A percentile compares a stretch with the other conserved stretches of the same genome.
phyloP scores from a whole-genome alignment of 2,113 vertebrate species.

The Hassar affinis region DNA sequence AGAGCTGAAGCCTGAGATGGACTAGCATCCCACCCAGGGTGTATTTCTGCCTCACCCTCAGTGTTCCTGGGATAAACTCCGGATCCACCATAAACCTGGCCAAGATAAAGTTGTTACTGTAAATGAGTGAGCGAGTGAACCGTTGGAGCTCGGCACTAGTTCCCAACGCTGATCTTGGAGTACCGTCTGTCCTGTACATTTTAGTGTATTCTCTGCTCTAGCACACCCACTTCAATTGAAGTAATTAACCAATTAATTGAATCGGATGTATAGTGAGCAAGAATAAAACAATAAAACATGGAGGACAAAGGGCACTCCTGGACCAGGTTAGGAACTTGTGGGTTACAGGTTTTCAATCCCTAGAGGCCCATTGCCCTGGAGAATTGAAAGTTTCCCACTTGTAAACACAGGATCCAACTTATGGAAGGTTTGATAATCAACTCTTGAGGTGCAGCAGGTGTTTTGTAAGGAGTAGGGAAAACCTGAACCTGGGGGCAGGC shows the following conservation, averaged over 20 bases:
- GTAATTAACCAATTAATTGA: background rate
- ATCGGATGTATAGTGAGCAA: background rate
- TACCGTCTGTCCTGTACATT: background rate
- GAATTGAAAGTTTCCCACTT: background rate
- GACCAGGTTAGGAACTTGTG: background rate
- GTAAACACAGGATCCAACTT: background rate
- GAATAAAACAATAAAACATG: background rate
- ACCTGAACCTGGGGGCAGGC: background rate
- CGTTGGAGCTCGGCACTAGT: background rate
- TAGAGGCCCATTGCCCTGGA: too few relatives aligned
- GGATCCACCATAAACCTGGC: background rate
- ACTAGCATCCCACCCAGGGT: background rate
- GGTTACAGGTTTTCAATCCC: background rate
- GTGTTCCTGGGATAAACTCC: background rate
- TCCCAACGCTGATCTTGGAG: background rate
- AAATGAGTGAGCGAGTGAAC: background rate
- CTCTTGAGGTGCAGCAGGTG: slow-evolving; percentile 1
- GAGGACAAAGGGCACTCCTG: background rate
- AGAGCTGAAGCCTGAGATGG: background rate
- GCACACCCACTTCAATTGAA: background rate
- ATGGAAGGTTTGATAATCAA: background rate
- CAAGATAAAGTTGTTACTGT: background rate
- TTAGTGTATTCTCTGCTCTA: background rate
- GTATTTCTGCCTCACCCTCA: background rate
- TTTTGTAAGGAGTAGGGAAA: background rate